Base-by-base conservation (phyloP, 2,888 invertebrate genomes). In the Andrena marginata region DNA sequence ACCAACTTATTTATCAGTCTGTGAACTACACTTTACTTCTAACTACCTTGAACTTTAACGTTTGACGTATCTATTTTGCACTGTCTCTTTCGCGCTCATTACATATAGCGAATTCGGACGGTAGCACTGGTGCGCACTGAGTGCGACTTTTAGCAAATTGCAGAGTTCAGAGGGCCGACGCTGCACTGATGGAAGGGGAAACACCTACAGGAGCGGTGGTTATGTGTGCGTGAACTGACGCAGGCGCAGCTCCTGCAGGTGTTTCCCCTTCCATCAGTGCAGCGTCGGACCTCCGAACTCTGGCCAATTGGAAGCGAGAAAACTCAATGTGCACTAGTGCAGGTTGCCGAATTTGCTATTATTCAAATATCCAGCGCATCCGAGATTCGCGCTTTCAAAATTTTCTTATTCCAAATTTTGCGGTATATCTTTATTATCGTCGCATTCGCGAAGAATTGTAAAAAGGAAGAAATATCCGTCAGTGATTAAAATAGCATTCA, bases 11-110 rank as follows among this genome's bases (percentile, higher is more conserved):
- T 81, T 90, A 90, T 85, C 83, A 79, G 73, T 64, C 64, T 59
- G 71, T 73, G 78, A 79, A 80, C 86, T 85, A 80, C 76, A 78
- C 83, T 80, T 82, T 65, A 77, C 77, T 67, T 74, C 73, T 68
- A 63, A 80, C 78, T 80, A 85, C 90, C 90, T 90, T 90, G 90
- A 90, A 90, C 90, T 90, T 90, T 90, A 86, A 82, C 84, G 86
- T 85, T 87, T 75, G 79, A 85, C 71, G 81, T 80, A 83, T 85
- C 77, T 84, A 82, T 84, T 85, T 82, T 80, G 79, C 80, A 75
- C 79, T 72, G 74, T 86, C 84, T 83, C 82, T 77, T 84, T 87
- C 80, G 31, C 72, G 69, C 68, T 82, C 83, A 80, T 90, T 87
- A 89, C 78, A n/a, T n/a, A n/a, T 26, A 26, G 26, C 26, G 26